Conservation (phyloP, 2,797 vertebrate genomes). For the Parauchenoglanis punctatus region DNA sequence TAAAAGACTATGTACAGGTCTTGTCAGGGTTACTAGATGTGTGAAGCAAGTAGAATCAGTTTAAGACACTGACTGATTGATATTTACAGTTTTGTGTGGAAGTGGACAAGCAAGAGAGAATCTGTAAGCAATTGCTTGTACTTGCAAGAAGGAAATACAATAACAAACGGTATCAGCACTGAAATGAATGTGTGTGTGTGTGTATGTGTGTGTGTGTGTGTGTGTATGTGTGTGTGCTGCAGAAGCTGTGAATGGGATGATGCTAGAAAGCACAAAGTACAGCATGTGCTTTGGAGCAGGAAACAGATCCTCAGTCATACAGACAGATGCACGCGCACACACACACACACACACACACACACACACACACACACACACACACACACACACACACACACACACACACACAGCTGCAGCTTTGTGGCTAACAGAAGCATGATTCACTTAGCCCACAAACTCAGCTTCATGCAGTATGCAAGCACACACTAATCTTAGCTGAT, state of each 20-base stretch:
- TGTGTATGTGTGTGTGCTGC: slow-evolving; percentile 25
- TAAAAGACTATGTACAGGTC: not conserved
- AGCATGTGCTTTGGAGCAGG: slow-evolving; percentile 68
- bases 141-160: not conserved
- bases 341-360: not conserved
- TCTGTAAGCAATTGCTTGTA: too few relatives aligned
- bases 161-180: not conserved
- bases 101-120: too few relatives aligned
- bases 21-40: not conserved
- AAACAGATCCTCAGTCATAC: slow-evolving; percentile 58
- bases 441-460: slow-evolving; percentile 15
- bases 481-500: slow-evolving; percentile 1
- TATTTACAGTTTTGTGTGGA: too few relatives aligned
- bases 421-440: slow-evolving; percentile 36
- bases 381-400: slow-evolving; percentile 30
- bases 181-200: not conserved
- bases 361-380: slow-evolving; percentile 11
- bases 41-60: not conserved
- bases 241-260: slow-evolving; percentile 65
- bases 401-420: slow-evolving; percentile 29
- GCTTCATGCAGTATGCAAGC: slow-evolving; percentile 28
- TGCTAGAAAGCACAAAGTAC: slow-evolving; percentile 60
- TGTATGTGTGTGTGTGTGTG: slow-evolving; percentile 46
- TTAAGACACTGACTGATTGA: too few relatives aligned
- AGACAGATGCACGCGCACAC: slow-evolving; percentile 15